Conservation (phyloP, 2,797 vertebrate species). For the Harpagifer antarcticus region DNA sequence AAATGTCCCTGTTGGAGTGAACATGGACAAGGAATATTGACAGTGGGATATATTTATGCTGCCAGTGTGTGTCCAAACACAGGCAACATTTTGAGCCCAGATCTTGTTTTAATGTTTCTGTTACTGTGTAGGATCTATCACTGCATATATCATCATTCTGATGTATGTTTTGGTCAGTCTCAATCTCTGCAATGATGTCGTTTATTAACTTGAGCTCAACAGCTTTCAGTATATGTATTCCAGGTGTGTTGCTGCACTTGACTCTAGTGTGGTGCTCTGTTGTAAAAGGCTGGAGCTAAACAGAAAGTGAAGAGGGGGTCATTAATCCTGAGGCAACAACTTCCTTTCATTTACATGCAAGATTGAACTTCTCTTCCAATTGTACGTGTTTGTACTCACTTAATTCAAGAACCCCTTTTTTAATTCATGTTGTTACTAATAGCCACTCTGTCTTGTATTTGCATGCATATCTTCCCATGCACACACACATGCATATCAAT, state of each 20-base stretch:
- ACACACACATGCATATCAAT: constrained; percentile 11
- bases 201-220: not conserved
- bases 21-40: constrained; percentile 22
- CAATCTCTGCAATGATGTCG: not conserved
- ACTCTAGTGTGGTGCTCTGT: not conserved
- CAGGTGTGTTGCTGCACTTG: not conserved
- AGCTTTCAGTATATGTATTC: not conserved
- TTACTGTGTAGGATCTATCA: not conserved
- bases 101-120: not conserved
- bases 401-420: constrained; percentile 37
- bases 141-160: not conserved
- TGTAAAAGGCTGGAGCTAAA: constrained; percentile 21
- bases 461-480: constrained; percentile 8
- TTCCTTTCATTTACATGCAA: constrained; percentile 35
- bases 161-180: not conserved
- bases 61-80: constrained; percentile 15
- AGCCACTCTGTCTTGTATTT: constrained; percentile 37
- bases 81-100: not conserved
- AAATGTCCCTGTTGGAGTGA: constrained; percentile 37
- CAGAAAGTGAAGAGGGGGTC: not conserved
- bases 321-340: constrained; percentile 27
- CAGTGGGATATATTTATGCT: not conserved
- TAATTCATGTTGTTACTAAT: constrained; percentile 31
- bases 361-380: constrained; percentile 17
- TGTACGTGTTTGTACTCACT: constrained; percentile 4